Evolutionary conservation across 2,113 vertebrate genomes (phyloP).

Genomic region (Scomber colias): DNA sequence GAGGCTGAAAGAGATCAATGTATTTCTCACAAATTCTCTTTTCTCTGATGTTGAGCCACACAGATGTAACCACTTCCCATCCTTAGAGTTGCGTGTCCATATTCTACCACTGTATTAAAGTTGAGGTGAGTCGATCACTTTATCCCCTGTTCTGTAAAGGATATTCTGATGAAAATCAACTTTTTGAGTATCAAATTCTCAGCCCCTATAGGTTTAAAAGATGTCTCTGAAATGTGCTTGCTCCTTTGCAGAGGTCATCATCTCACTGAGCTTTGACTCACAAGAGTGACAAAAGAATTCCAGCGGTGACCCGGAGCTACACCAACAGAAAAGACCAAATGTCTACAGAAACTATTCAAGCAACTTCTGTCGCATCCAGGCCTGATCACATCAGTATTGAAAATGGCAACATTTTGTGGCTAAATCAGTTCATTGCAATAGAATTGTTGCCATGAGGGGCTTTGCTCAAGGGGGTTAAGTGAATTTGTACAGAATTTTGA

Average conservation of each 20-base stretch:
- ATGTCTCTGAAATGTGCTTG: slow-evolving; percentile 18
- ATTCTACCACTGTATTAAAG: neutral
- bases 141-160: neutral
- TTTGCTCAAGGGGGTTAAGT: neutral
- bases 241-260: slow-evolving; percentile 19
- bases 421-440: neutral
- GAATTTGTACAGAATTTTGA: neutral
- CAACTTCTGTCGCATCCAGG: slow-evolving; percentile 3
- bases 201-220: slow-evolving; percentile 2
- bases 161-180: neutral
- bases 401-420: neutral
- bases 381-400: neutral
- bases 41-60: slow-evolving; percentile 43
- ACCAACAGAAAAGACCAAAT: neutral
- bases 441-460: neutral
- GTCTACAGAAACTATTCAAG: slow-evolving; percentile 9
- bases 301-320: slow-evolving; percentile 19
- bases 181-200: slow-evolving; percentile 1
- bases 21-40: slow-evolving; percentile 30
- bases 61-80: slow-evolving; percentile 31
- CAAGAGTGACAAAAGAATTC: slow-evolving; percentile 39
- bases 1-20: slow-evolving; percentile 50
- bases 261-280: slow-evolving; percentile 31
- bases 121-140: neutral
- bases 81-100: neutral